Conservation (phyloP, 2,888 invertebrate species). For the Epinotia ramella region DNA sequence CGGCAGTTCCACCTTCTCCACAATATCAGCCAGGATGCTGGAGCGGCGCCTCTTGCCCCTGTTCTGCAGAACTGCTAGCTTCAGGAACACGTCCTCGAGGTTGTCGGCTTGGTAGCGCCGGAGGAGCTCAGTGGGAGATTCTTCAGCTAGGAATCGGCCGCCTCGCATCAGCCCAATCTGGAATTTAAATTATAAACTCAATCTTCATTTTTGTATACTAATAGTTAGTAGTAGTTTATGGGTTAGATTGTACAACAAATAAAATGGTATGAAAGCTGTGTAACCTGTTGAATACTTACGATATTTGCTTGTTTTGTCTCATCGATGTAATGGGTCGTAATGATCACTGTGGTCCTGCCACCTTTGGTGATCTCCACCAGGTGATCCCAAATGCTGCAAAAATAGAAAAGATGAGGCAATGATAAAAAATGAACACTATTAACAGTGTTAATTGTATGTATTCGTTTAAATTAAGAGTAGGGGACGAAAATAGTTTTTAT, state of each 20-base stretch:
- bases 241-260: no score
- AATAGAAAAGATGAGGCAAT: background rate
- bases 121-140: conserved; percentile 90
- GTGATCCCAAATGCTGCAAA: conserved; percentile 92
- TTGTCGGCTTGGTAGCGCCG: conserved; percentile 89
- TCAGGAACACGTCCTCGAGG: conserved; percentile 92
- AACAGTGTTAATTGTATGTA: no score
- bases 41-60: conserved; percentile 92
- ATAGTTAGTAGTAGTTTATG: no score
- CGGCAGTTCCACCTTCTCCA: conserved; percentile 88
- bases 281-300: conserved; percentile 80
- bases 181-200: conserved; percentile 37
- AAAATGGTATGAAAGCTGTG: no score
- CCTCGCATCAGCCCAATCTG: conserved; percentile 94
- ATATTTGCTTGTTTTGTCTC: conserved; percentile 93
- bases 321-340: conserved; percentile 95
- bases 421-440: no score
- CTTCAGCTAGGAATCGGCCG: conserved; percentile 93
- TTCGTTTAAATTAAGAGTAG: no score
- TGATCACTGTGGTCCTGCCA: conserved; percentile 92
- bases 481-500: no score
- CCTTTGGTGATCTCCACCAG: conserved; percentile 91
- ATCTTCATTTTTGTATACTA: no score
- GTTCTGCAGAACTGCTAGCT: conserved; percentile 92
- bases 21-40: conserved; percentile 91